Base-by-base conservation (phyloP, 2,113 vertebrate genomes). In the Misgurnus mizolepis region DNA sequence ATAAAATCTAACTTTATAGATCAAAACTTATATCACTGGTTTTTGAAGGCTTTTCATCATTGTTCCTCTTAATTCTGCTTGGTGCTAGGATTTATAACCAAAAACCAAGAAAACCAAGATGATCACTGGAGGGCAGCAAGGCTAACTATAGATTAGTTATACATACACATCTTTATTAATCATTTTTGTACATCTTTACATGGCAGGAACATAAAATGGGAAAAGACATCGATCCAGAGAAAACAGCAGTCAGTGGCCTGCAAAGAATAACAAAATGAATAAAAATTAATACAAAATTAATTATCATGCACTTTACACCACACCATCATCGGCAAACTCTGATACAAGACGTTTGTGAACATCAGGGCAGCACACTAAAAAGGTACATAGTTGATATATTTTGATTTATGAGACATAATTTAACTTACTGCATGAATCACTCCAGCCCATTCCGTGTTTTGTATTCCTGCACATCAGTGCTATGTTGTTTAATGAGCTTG, bases 401-500 rank as follows among this genome's bases (percentile, higher is more conserved):
- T 18, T 58, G 0, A 58, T n/a, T 58, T 7, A 58, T 7, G 17
- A 1, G 14, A n/a, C 1, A 39, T 39, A 56, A n/a, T 7, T 56
- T 41, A 41, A 45, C 83, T 82, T 76, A 85, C 87, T 12, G 22
- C 7, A 55, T 11, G 40, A 27, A 82, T 87, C 78, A 93, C 60
- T 88, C 80, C 9, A 91, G 86, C 61, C 82, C 87, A 83, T 94
- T 93, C 88, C 94, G 95, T 88, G 87, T 92, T 90, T 96, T 95
- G 85, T 98, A 96, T 76, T 98, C 97, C 18, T 85, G 84, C 18
- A 94, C 78, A 82, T 98, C 94, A 1, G 92, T 89, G 43, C 91
- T 85, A 87, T 95, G 94, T 78, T 96, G 89, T 47, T 88, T 94
- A 86, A 97, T 87, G 70, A 98, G 94, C 97, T 99, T 86, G 68